A percentile compares a stretch with the other conserved stretches of the same genome.
phyloP scores from a whole-genome alignment of 1,140 invertebrate species.

The Megalonaias nervosa region DNA sequence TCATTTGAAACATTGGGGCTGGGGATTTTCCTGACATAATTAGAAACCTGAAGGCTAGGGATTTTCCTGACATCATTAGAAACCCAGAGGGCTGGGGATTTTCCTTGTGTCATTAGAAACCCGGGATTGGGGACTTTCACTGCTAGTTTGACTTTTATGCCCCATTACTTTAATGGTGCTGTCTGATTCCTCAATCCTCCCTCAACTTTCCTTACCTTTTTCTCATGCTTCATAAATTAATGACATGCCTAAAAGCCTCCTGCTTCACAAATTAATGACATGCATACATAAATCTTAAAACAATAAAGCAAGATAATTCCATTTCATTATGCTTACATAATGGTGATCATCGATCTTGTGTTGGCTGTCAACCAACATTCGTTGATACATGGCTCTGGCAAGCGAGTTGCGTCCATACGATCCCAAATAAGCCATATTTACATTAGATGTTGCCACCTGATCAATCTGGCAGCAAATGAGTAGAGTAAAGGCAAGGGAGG shows the following conservation, averaged over 20 bases:
- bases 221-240: neutral
- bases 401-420: conserved; percentile 3
- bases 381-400: conserved; percentile 19
- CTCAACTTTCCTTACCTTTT: too few species aligned
- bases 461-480: too few species aligned
- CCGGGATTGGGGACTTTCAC: neutral
- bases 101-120: too few species aligned
- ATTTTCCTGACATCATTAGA: too few species aligned
- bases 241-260: neutral
- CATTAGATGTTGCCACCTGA: too few species aligned
- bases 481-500: too few species aligned
- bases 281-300: neutral
- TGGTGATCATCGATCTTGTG: conserved; percentile 21
- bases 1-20: too few species aligned
- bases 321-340: conserved; percentile 19
- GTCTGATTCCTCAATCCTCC: neutral
- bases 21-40: too few species aligned
- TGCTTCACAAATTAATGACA: neutral
- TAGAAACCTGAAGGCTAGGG: too few species aligned
- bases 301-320: neutral
- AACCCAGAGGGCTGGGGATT: too few species aligned
- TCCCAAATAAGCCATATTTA: too few species aligned
- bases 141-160: neutral
- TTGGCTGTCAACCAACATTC: conserved; percentile 23
- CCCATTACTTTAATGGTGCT: neutral